A percentile compares a stretch with the other conserved stretches of the same genome.
Conservation (phyloP, 2,797 vertebrate species). For the Pseudomugil gertrudae region DNA sequence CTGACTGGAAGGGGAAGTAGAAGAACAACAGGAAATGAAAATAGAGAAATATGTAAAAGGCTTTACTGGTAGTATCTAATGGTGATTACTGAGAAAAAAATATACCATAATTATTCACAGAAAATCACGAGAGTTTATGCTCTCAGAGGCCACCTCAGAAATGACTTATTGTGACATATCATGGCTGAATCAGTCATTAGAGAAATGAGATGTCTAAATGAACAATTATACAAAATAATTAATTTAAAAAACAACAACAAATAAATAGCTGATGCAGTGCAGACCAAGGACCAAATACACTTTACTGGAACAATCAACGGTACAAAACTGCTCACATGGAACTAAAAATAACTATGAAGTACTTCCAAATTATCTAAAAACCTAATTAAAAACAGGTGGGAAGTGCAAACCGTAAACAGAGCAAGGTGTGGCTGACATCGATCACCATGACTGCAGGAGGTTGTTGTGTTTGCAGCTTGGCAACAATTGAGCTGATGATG, state of each 20-base stretch:
- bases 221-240: too few relatives aligned
- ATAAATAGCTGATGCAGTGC: too few relatives aligned
- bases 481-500: not conserved
- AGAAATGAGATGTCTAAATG: too few relatives aligned
- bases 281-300: not conserved
- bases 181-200: too few relatives aligned
- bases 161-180: not conserved
- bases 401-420: not conserved
- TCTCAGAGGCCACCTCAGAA: not conserved
- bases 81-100: slow-evolving; percentile 33
- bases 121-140: too few relatives aligned
- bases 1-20: slow-evolving; percentile 53
- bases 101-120: slow-evolving; percentile 4
- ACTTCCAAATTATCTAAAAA: not conserved
- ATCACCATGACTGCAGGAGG: not conserved
- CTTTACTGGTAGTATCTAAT: slow-evolving; percentile 29
- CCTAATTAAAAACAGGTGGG: not conserved
- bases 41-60: slow-evolving; percentile 58
- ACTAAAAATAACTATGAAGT: too few relatives aligned
- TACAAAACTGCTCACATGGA: not conserved
- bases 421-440: not conserved
- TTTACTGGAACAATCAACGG: not conserved
- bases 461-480: not conserved
- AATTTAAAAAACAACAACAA: too few relatives aligned
- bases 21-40: slow-evolving; percentile 65